phyloP scores from a whole-genome alignment of 2,113 vertebrate genomes.

The Otolemur garnettii region DNA sequence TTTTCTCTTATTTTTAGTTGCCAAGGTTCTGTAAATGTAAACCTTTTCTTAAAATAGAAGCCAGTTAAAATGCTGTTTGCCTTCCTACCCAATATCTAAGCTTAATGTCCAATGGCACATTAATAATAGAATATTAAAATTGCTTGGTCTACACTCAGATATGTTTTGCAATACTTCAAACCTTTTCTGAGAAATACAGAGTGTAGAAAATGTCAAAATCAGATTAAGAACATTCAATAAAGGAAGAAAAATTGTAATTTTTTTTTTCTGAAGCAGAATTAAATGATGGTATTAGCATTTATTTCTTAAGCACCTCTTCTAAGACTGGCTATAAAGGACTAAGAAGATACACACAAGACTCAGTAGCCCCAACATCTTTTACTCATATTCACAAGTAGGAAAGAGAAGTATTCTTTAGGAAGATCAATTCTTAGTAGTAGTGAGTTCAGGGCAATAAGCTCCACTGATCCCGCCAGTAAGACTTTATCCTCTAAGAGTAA shows the following conservation, averaged over 20 bases:
- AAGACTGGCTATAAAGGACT: not conserved
- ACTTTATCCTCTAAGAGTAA: not conserved
- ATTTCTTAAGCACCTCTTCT: not conserved
- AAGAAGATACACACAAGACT: not conserved
- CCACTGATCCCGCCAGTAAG: not conserved
- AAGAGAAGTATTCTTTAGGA: not conserved
- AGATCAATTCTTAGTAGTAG: not conserved
- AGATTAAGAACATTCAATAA: constrained; percentile 15
- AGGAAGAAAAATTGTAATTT: not conserved
- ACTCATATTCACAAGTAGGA: not conserved
- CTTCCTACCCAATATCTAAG: constrained; percentile 5
- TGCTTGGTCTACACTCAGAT: not conserved
- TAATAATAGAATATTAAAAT: constrained; percentile 37
- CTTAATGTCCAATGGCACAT: not conserved
- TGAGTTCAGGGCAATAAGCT: not conserved
- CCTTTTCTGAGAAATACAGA: not conserved
- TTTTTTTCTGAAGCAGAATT: constrained; percentile 29
- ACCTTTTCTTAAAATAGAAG: constrained; percentile 25
- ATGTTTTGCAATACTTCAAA: constrained; percentile 12
- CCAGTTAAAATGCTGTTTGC: constrained; percentile 44
- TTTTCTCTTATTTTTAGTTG: constrained; percentile 21
- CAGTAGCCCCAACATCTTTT: not conserved
- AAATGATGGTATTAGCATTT: not conserved
- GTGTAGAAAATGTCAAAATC: constrained; percentile 30
- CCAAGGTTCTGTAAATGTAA: not conserved